A percentile compares a stretch with the other conserved stretches of the same genome.
phyloP scores from a whole-genome alignment of 2,113 vertebrate species.

The Stigmatopora nigra region DNA sequence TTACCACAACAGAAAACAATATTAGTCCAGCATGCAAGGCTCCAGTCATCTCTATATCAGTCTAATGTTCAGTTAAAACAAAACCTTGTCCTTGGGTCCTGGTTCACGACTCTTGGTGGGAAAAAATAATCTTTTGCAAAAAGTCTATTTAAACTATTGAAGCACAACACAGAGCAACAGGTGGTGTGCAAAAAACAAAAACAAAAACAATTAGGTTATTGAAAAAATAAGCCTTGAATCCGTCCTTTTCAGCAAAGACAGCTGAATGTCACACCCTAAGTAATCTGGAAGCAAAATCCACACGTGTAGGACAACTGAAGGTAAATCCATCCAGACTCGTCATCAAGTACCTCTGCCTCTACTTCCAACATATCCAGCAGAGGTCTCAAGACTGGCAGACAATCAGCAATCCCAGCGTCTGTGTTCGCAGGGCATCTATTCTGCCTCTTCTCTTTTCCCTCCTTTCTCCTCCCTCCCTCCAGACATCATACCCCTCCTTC shows the following conservation, averaged over 20 bases:
- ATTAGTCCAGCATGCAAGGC: constrained; percentile 39
- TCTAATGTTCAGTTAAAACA: constrained; percentile 19
- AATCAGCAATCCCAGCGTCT: constrained; percentile 29
- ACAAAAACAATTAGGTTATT: not conserved
- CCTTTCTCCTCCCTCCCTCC: too few species aligned
- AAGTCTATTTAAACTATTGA: not conserved
- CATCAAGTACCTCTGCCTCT: constrained; percentile 8
- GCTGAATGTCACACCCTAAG: constrained; percentile 1
- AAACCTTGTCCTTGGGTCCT: constrained; percentile 12
- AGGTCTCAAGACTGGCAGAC: constrained; percentile 23
- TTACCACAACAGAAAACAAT: constrained; percentile 51
- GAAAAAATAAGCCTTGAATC: not conserved
- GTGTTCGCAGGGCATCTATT: constrained; percentile 24
- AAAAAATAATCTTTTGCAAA: not conserved
- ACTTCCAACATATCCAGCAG: constrained; percentile 31
- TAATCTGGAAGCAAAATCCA: constrained; percentile 16
- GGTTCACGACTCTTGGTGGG: not conserved
- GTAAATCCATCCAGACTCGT: constrained; percentile 16
- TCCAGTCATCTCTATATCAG: constrained; percentile 45
- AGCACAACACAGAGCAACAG: constrained; percentile 1
- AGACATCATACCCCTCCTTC: constrained; percentile 37
- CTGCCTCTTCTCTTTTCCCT: not conserved
- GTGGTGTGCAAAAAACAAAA: constrained; percentile 1
- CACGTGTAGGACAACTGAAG: not conserved
- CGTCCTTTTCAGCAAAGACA: not conserved